Evolutionary conservation across 2,888 invertebrate species (phyloP), one percentile per base, ranked within the genome.

Genomic region (Drosophila anomalipes): DNA sequence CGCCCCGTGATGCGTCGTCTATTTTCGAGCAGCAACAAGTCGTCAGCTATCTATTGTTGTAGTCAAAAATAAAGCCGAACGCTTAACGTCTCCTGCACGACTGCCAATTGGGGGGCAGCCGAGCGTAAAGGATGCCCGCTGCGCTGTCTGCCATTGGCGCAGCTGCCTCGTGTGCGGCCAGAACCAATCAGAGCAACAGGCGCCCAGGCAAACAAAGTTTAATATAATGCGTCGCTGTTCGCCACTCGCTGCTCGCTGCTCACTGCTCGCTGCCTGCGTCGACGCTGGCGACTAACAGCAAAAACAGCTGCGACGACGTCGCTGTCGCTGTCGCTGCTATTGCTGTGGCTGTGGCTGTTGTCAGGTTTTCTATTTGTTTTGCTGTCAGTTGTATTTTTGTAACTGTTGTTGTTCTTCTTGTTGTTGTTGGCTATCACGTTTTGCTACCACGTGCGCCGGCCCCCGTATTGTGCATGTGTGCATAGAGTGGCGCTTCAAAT

Each of bases 371-470:
- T 91, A 86, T 86, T 91, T 87, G 86, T 86, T 85, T 83, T 89
- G 80, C 82, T 84, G 85, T 73, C 81, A 77, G 86, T 79, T 77
- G 90, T 72, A 16, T 57, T 57, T n/a, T 14, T 39, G 28, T 74
- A 79, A 22, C 30, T 82, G 81, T 84, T 86, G 73, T 90, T 91
- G 91, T 82, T 16, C 16, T 41, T 41, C 3, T 86, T 28, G n/a
- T 70, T 81, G 22, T 82, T 47, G 47, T 14, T 16, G 47, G 79
- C 84, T 91, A 93, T 92, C 92, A 92, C 92, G 93, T 92, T 92
- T 92, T 82, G 77, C 81, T 83, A 90, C 92, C 92, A 92, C 92
- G 92, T 92, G 92, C 92, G 87, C 87, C 85, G 80, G 80, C 67
- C 77, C 74, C 72, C 62, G 68, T 74, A 60, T 68, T 61, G 37